phyloP scores from a whole-genome alignment of 2,113 vertebrate species.

The Xiphophorus maculatus region DNA sequence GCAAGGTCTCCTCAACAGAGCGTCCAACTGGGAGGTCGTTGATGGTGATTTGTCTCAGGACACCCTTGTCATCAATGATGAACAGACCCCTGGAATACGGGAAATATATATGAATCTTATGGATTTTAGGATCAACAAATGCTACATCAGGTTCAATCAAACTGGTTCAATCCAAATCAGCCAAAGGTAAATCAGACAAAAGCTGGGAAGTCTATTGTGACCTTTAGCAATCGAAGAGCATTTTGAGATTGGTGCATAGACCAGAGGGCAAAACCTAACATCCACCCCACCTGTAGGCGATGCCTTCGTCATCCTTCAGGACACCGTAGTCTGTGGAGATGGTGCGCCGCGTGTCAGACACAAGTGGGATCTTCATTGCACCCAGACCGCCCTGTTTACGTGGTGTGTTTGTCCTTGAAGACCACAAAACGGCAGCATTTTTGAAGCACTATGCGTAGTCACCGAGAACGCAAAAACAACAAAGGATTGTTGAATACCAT shows the following conservation, averaged over 20 bases:
- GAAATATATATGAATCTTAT: not conserved
- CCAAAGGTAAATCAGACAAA: not conserved
- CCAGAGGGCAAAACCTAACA: too few species aligned
- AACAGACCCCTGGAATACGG: constrained; percentile 87
- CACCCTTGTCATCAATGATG: constrained; percentile 94
- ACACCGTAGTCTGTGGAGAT: constrained; percentile 93
- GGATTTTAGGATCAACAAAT: too few species aligned
- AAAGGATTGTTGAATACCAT: constrained; percentile 77
- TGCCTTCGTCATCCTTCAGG: constrained; percentile 94
- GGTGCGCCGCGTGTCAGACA: constrained; percentile 87
- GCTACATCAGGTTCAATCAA: too few species aligned
- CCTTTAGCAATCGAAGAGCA: not conserved
- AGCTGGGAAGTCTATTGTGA: not conserved
- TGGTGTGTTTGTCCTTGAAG: constrained; percentile 88
- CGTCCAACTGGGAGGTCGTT: constrained; percentile 99
- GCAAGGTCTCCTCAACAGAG: constrained; percentile 92
- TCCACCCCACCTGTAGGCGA: constrained; percentile 89
- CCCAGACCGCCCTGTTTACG: constrained; percentile 96
- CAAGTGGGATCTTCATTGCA: constrained; percentile 90
- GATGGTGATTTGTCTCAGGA: constrained; percentile 96
- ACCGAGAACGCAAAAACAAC: not conserved
- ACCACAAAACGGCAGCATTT: constrained; percentile 4
- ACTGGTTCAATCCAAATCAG: not conserved
- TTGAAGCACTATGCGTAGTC: not conserved
- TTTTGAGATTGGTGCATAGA: too few species aligned